Percentiles rank a stretch among this genome's conserved stretches.
phyloP scores from a whole-genome alignment of 2,797 vertebrate species.

The Onychomys leucogaster region DNA sequence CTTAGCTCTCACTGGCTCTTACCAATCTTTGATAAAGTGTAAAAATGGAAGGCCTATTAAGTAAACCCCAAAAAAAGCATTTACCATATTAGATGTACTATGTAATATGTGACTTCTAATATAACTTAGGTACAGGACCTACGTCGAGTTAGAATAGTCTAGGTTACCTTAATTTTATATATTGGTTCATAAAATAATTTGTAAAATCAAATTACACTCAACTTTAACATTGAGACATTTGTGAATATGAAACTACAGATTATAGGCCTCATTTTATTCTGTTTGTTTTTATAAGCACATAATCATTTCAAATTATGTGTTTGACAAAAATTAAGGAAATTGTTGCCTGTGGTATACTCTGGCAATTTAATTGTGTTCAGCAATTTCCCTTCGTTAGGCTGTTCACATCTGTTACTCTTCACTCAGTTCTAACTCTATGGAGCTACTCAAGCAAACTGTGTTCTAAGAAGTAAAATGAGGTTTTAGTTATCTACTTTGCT shows the following conservation, averaged over 20 bases:
- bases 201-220: conserved; percentile 51
- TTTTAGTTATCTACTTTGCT: conserved; percentile 50
- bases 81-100: conserved; percentile 46
- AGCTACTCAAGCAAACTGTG: conserved; percentile 54
- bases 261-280: conserved; percentile 62
- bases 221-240: conserved; percentile 46
- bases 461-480: conserved; percentile 40
- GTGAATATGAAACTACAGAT: conserved; percentile 56
- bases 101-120: neutral
- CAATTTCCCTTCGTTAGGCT: conserved; percentile 61
- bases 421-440: conserved; percentile 22
- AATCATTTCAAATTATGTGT: conserved; percentile 75
- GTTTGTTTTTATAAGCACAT: conserved; percentile 62
- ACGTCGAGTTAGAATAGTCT: conserved; percentile 45
- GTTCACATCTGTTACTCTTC: conserved; percentile 60
- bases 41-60: conserved; percentile 35
- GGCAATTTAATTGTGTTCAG: conserved; percentile 74
- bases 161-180: conserved; percentile 42
- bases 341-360: conserved; percentile 64
- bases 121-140: conserved; percentile 4
- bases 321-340: conserved; percentile 73
- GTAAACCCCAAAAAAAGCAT: conserved; percentile 34
- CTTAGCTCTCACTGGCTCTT: conserved; percentile 15
- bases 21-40: conserved; percentile 42
- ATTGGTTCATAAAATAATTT: conserved; percentile 39